These are phyloP conservation scores for Plagodis dolabraria DNA, from an alignment of 2,888 invertebrate genomes.

Conservation along the genomic window DNA sequence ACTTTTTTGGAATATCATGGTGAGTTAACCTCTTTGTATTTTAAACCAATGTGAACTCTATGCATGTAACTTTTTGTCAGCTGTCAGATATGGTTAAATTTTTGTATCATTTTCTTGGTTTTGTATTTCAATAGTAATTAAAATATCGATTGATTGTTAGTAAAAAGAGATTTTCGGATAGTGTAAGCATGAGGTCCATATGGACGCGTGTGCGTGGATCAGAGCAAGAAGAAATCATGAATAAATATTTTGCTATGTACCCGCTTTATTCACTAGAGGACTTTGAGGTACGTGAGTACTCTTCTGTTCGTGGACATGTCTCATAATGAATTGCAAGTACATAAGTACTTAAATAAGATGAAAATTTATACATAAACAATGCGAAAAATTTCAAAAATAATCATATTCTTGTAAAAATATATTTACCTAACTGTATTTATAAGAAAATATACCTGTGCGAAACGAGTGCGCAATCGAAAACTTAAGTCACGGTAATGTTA, in stretches of 20 bases:
- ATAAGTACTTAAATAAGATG: no score
- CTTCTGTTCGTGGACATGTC: no score
- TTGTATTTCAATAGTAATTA: neutral
- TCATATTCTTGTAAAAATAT: no score
- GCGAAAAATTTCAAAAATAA: no score
- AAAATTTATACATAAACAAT: no score
- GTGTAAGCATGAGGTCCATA: slow-evolving; percentile 59
- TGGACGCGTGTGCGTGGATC: slow-evolving; percentile 61
- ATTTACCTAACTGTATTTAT: no score
- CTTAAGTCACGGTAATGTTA: no score
- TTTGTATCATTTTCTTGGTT: slow-evolving; percentile 1
- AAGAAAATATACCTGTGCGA: no score
- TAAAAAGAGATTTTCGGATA: slow-evolving; percentile 9
- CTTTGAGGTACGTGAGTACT: slow-evolving; percentile 3
- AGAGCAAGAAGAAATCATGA: slow-evolving; percentile 33
- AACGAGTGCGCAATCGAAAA: no score
- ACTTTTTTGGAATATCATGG: slow-evolving; percentile 40
- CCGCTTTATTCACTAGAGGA: slow-evolving; percentile 8
- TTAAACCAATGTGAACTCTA: neutral
- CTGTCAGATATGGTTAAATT: slow-evolving; percentile 8
- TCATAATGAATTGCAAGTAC: no score
- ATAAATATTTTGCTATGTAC: slow-evolving; percentile 16
- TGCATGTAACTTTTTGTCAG: slow-evolving; percentile 1
- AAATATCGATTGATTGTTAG: neutral
- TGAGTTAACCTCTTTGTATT: slow-evolving; percentile 43